Base-by-base conservation (phyloP, 2,113 vertebrate species). In the Pelecanus crispus region DNA sequence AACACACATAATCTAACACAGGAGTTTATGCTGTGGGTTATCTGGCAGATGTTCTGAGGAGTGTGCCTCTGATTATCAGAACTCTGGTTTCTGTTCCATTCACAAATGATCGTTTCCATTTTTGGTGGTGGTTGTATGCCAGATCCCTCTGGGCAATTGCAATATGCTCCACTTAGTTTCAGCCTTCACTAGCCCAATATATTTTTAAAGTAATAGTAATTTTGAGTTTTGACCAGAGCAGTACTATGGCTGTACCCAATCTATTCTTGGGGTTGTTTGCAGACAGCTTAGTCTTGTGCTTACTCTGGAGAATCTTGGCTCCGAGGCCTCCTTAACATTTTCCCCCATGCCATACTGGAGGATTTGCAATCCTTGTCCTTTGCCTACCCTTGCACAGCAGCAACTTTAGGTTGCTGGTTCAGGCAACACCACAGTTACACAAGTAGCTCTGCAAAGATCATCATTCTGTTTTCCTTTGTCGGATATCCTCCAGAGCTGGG, bases 91-190 rank as follows among this genome's bases (percentile, higher is more conserved):
- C 84, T 90, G 44, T 56, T 75, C 66, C 80, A 19, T 40, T 94
- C 6, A 4, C 53, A 75, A 91, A 89, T 65, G 26, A 84, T 72
- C 26, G 13, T 55, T 94, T 81, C 63, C 92, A 59, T 47, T 88
- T 88, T 81, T 9, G 2, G 20, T 81, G 42, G 61, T 71, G 55
- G 19, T 71, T 79, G 38, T 34, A 61, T 72, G 61, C 68, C 93
- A 89, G 65, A 87, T 34, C 65, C 81, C 65, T 28, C 24, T 36
- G 40, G 89, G 49, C 65, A 81, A 59, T 56, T 40, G 56, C 89
- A 92, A 55, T 91, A 95, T 72, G 70, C 81, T 94, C 70, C 58
- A 79, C 56, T 87, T 79, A 84, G 47, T 88, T 94, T 87, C 91
- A 95, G 65, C 40, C 53, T 95, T 75, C 66, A 56, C 42, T 87